Evolutionary conservation across 2,797 vertebrate genomes (phyloP).

Genomic region (Microhierax caerulescens): DNA sequence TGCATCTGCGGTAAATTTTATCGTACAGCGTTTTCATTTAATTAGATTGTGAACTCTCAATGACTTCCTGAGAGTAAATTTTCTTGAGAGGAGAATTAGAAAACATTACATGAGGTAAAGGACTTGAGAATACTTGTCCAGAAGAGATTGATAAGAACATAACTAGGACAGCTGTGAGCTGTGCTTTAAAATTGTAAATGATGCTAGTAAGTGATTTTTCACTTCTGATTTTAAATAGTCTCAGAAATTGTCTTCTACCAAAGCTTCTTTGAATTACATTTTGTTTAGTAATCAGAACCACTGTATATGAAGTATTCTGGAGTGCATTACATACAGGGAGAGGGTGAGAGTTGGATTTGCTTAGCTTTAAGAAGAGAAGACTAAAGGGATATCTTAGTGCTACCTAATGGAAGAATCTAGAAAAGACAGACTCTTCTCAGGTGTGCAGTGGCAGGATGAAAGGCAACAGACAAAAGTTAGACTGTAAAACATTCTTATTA

Average conservation of each 20-base stretch:
- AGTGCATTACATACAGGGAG: neutral
- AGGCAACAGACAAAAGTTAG: neutral
- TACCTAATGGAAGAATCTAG: neutral
- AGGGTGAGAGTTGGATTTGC: neutral
- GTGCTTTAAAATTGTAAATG: slow-evolving; percentile 62
- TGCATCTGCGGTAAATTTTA: slow-evolving; percentile 43
- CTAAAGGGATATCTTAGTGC: neutral
- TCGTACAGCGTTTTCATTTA: slow-evolving; percentile 17
- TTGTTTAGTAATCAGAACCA: slow-evolving; percentile 63
- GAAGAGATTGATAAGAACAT: slow-evolving; percentile 57
- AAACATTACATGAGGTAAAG: slow-evolving; percentile 53
- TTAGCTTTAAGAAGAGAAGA: neutral
- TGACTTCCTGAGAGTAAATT: slow-evolving; percentile 64
- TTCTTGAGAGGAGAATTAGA: slow-evolving; percentile 59
- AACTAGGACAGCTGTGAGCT: slow-evolving; percentile 54
- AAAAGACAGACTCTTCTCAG: neutral
- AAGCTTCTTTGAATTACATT: slow-evolving; percentile 60
- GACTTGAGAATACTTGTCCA: slow-evolving; percentile 62
- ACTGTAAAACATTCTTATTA: neutral
- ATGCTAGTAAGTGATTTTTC: slow-evolving; percentile 73
- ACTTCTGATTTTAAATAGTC: slow-evolving; percentile 71
- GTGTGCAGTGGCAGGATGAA: neutral
- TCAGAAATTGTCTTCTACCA: slow-evolving; percentile 57
- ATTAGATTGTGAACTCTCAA: slow-evolving; percentile 54
- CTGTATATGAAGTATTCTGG: slow-evolving; percentile 46